Conservation (phyloP, 2,797 vertebrate genomes). For the Arrhamphus sclerolepis region DNA sequence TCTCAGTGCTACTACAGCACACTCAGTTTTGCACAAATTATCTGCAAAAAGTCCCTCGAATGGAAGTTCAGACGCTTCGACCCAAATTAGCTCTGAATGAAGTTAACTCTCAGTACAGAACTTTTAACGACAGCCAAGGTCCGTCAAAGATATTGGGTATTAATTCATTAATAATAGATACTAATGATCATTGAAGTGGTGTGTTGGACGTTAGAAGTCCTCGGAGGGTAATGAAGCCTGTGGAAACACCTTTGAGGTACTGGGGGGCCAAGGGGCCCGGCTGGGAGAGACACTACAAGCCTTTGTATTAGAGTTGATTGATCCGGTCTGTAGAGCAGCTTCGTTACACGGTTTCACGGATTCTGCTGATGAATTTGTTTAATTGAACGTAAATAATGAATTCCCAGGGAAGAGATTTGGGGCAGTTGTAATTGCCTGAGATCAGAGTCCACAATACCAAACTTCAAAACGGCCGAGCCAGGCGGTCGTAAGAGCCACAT, state of each 20-base stretch:
- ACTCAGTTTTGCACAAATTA: conserved; percentile 45
- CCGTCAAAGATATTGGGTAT: conserved; percentile 78
- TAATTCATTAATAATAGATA: conserved; percentile 85
- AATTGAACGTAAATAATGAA: conserved; percentile 90
- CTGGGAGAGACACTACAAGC: conserved; percentile 68
- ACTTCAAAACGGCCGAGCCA: conserved; percentile 82
- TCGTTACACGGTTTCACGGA: conserved; percentile 73
- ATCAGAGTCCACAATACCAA: conserved; percentile 84
- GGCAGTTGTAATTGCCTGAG: conserved; percentile 83
- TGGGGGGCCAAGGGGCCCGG: conserved; percentile 47
- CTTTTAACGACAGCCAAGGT: conserved; percentile 80
- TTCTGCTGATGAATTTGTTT: conserved; percentile 84
- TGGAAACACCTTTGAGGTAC: conserved; percentile 83
- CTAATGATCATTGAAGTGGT: conserved; percentile 81
- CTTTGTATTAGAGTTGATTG: conserved; percentile 85
- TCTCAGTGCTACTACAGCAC: conserved; percentile 24
- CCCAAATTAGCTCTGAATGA: conserved; percentile 71
- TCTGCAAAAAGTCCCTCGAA: conserved; percentile 47
- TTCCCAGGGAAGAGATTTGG: conserved; percentile 86
- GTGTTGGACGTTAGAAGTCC: conserved; percentile 73
- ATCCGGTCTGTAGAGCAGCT: conserved; percentile 64
- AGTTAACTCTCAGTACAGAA: conserved; percentile 78
- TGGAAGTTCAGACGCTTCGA: conserved; percentile 55
- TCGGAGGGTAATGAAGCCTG: conserved; percentile 76
- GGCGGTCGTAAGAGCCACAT: conserved; percentile 72